A percentile compares a stretch with the other conserved stretches of the same genome.
Evolutionary conservation across 2,113 vertebrate species (phyloP).

Genomic region (Anolis sagrei): DNA sequence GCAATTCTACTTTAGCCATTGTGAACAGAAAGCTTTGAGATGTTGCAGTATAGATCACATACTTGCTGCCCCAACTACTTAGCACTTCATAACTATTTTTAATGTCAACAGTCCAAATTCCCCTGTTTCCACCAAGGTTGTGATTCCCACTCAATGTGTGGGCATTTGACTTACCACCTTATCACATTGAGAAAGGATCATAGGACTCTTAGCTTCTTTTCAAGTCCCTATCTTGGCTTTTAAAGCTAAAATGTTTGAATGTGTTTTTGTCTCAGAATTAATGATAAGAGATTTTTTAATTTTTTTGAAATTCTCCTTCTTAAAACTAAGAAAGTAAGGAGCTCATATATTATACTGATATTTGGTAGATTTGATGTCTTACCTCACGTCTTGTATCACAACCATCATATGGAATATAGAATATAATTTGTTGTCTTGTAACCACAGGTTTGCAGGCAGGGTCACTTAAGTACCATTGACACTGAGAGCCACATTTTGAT

Average conservation of each 20-base stretch:
- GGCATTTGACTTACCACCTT: too few relatives aligned
- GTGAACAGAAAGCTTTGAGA: too few relatives aligned
- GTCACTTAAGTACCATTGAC: slow-evolving; percentile 78
- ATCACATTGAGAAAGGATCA: too few relatives aligned
- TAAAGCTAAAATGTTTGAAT: background rate
- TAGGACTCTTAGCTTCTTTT: too few relatives aligned
- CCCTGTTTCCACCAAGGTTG: too few relatives aligned
- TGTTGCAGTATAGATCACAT: too few relatives aligned
- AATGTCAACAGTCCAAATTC: too few relatives aligned
- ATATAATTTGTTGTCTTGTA: slow-evolving; percentile 71
- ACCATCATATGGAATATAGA: slow-evolving; percentile 76
- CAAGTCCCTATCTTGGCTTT: too few relatives aligned
- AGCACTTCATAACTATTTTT: too few relatives aligned
- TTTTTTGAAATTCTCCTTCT: background rate
- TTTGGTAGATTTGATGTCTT: background rate
- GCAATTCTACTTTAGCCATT: too few relatives aligned
- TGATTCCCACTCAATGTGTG: too few relatives aligned
- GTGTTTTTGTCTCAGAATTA: background rate
- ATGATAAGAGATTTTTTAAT: background rate
- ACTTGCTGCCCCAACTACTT: too few relatives aligned
- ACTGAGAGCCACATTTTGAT: slow-evolving; percentile 72
- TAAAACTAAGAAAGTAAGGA: background rate
- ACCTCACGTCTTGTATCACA: slow-evolving; percentile 79
- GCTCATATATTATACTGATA: background rate
- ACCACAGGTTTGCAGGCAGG: slow-evolving; percentile 72